Evolutionary conservation across 2,797 vertebrate genomes (phyloP).

Genomic region (Diplodus puntazzo): DNA sequence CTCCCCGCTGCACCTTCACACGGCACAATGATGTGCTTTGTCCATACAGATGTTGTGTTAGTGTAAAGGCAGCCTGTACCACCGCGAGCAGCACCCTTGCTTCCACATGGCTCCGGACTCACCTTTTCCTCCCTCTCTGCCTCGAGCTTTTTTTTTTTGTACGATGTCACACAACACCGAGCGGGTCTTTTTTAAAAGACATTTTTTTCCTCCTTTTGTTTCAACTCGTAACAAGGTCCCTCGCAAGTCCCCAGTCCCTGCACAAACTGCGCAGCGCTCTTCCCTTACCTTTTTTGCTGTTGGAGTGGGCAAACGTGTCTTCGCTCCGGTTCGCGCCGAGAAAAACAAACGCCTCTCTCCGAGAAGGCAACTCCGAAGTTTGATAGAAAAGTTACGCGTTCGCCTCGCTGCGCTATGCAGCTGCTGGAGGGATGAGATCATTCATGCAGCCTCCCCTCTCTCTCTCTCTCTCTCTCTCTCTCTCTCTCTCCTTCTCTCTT

Average conservation of each 20-base stretch:
- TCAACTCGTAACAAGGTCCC: constrained; percentile 59
- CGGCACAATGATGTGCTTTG: constrained; percentile 50
- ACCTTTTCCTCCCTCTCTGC: constrained; percentile 69
- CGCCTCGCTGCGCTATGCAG: constrained; percentile 86
- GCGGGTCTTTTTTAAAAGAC: constrained; percentile 31
- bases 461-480: neutral
- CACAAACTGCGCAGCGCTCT: constrained; percentile 33
- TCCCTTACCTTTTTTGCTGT: constrained; percentile 24
- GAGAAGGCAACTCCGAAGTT: constrained; percentile 82
- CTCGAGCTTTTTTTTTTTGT: constrained; percentile 18
- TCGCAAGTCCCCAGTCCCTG: constrained; percentile 24
- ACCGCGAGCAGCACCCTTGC: constrained; percentile 1
- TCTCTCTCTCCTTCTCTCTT: neutral
- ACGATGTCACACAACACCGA: constrained; percentile 60
- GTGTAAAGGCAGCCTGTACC: constrained; percentile 9
- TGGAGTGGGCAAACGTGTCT: constrained; percentile 8
- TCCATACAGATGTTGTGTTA: constrained; percentile 60
- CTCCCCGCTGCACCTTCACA: constrained; percentile 50
- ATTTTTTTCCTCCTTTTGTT: constrained; percentile 60
- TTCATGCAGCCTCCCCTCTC: constrained; percentile 71
- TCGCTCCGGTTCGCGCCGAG: constrained; percentile 31
- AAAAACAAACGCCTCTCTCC: constrained; percentile 27
- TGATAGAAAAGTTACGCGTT: constrained; percentile 83
- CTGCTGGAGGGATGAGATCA: constrained; percentile 88
- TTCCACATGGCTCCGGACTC: constrained; percentile 59